A percentile compares a stretch with the other conserved stretches of the same genome.
Conservation (phyloP, 2,888 invertebrate genomes). For the Heliothis peltigera region DNA sequence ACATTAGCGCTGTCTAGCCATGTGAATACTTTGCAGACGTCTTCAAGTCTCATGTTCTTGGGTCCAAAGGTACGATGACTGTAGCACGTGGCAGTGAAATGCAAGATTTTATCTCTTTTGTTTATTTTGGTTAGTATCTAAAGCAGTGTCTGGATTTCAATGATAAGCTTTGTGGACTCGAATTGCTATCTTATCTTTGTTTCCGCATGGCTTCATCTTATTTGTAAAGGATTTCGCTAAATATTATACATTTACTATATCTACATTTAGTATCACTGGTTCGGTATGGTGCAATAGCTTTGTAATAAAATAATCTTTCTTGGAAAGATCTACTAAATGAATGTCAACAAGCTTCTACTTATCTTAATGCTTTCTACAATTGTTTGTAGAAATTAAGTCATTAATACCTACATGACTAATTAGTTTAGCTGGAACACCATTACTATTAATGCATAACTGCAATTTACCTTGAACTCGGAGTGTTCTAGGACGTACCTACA, state of each 20-base stretch:
- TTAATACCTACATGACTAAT: background rate
- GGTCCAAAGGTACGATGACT: constrained; percentile 36
- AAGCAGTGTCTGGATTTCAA: constrained; percentile 60
- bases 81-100: constrained; percentile 55
- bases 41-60: constrained; percentile 7
- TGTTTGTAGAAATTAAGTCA: constrained; percentile 14
- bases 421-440: constrained; percentile 3
- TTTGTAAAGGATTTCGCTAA: constrained; percentile 46
- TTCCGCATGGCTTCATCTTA: constrained; percentile 54
- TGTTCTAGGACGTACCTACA: background rate
- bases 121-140: constrained; percentile 69
- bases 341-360: constrained; percentile 6
- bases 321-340: constrained; percentile 5
- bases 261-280: background rate
- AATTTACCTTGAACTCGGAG: constrained; percentile 41
- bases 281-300: constrained; percentile 16
- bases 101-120: constrained; percentile 60
- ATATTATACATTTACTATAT: constrained; percentile 23
- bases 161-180: constrained; percentile 57
- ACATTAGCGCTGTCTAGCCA: constrained; percentile 6
- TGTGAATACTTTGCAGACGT: constrained; percentile 13
- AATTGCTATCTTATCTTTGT: constrained; percentile 51
- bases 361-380: constrained; percentile 5
- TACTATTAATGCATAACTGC: constrained; percentile 17
- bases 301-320: constrained; percentile 23